Evolutionary conservation across 2,797 vertebrate genomes (phyloP).

Genomic region (Muraenolepis orangiensis): DNA sequence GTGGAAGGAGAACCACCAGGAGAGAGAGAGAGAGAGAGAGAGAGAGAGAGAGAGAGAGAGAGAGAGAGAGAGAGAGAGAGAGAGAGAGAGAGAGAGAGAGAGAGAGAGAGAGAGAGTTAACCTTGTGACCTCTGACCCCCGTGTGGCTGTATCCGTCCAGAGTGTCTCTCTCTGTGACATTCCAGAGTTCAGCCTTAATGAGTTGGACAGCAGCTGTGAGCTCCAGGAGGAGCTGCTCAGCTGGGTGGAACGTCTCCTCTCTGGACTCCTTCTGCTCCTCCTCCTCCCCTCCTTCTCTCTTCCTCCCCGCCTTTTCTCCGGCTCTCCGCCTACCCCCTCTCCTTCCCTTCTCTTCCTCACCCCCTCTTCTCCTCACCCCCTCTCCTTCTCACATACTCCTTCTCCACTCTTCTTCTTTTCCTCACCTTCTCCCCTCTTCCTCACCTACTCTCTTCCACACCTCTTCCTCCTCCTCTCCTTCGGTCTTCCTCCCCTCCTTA

Average conservation of each 20-base stretch:
- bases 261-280: not conserved
- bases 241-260: not conserved
- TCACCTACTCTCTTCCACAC: no score
- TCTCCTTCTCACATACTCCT: no score
- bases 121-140: not conserved
- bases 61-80: no score
- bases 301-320: not conserved
- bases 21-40: no score
- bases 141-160: not conserved
- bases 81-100: no score
- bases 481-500: no score
- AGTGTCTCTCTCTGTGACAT: not conserved
- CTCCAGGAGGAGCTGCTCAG: not conserved
- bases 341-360: not conserved
- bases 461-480: no score
- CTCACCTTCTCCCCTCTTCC: no score
- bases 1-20: no score
- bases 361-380: not conserved
- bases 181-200: not conserved
- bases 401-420: no score
- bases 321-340: not conserved
- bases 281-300: not conserved
- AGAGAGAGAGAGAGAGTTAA: not conserved
- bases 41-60: no score
- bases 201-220: not conserved